Percentiles rank a stretch among this genome's conserved stretches.
These are phyloP conservation scores for Lepidothrix coronata DNA, from an alignment of 2,113 vertebrate species.

Conservation along the genomic window DNA sequence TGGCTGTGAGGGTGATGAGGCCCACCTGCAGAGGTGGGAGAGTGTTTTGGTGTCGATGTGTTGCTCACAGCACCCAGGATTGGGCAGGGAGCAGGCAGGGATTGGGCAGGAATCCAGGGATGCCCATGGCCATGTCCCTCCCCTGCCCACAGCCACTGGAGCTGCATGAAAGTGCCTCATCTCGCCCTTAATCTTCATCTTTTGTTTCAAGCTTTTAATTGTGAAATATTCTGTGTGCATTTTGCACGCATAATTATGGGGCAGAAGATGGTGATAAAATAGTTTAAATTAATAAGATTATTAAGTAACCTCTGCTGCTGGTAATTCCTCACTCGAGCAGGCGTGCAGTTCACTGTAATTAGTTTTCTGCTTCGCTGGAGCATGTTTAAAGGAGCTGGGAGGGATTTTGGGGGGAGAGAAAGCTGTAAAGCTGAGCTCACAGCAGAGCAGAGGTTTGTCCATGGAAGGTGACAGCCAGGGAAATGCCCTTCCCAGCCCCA, in stretches of 20 bases:
- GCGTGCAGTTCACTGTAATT: neutral
- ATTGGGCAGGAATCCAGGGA: neutral
- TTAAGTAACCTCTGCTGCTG: conserved; percentile 44
- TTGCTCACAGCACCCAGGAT: neutral
- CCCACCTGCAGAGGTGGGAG: neutral
- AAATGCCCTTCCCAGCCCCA: neutral
- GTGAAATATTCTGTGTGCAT: neutral
- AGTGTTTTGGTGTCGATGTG: neutral
- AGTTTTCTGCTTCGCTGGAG: conserved; percentile 53
- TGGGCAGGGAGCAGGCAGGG: neutral
- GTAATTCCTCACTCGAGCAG: conserved; percentile 30
- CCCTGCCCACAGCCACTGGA: neutral
- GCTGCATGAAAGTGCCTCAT: neutral
- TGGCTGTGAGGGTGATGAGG: neutral
- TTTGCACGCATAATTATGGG: neutral
- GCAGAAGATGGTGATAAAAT: conserved; percentile 46
- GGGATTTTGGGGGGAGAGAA: neutral
- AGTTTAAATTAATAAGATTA: conserved; percentile 52
- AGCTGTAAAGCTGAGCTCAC: accelerated
- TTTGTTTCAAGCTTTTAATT: neutral
- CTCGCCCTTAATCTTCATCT: neutral
- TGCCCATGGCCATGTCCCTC: accelerated
- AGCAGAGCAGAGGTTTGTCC: too few relatives aligned
- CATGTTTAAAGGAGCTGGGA: conserved; percentile 24
- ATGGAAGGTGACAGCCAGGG: neutral